Evolutionary conservation across 2,888 invertebrate genomes (phyloP).

Genomic region (Brassicogethes aeneus): DNA sequence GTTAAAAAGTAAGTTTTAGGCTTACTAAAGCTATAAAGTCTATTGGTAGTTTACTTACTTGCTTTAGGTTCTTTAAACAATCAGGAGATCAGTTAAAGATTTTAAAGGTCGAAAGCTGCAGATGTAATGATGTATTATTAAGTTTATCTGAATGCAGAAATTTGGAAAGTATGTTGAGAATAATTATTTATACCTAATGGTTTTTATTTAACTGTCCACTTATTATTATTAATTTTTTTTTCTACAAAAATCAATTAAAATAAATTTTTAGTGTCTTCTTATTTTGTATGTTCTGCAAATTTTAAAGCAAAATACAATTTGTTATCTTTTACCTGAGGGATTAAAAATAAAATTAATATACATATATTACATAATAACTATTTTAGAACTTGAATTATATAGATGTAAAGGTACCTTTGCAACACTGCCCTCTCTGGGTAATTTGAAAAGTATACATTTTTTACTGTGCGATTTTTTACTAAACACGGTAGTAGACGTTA

Average conservation of each 20-base stretch:
- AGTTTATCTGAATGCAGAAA: constrained; percentile 24
- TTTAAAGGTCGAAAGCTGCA: constrained; percentile 25
- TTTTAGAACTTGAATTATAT: constrained; percentile 21
- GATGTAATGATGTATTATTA: constrained; percentile 22
- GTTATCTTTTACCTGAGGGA: too few species aligned
- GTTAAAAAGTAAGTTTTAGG: constrained; percentile 22
- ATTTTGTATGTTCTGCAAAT: too few species aligned
- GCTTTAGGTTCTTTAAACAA: constrained; percentile 23
- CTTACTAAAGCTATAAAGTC: too few species aligned
- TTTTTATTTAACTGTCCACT: neutral
- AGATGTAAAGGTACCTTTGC: constrained; percentile 27
- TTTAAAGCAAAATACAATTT: too few species aligned
- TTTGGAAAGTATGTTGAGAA: constrained; percentile 21
- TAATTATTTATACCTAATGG: too few species aligned
- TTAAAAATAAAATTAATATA: constrained; percentile 3
- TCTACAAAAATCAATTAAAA: too few species aligned
- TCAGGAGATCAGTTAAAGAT: constrained; percentile 23
- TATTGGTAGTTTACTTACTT: too few species aligned
- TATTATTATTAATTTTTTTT: too few species aligned
- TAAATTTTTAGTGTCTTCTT: too few species aligned
- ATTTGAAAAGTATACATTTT: constrained; percentile 20
- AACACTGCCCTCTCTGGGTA: constrained; percentile 19
- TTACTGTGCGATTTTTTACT: constrained; percentile 25
- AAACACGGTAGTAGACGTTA: constrained; percentile 21
- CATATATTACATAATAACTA: constrained; percentile 4